phyloP scores from a whole-genome alignment of 1,140 invertebrate species.

The Drepana arcuata region DNA sequence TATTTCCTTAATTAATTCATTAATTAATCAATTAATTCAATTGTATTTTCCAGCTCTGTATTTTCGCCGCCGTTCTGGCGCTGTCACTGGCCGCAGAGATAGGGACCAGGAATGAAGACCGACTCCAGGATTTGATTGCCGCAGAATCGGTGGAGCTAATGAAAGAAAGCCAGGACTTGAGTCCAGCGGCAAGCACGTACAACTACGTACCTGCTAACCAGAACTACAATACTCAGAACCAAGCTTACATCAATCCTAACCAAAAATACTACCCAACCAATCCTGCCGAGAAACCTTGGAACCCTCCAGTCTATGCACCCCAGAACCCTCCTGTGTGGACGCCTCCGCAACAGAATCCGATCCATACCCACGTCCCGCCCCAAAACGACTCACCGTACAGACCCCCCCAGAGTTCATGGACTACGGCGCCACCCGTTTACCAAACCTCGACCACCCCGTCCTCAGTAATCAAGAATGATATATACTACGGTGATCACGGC shows the following conservation, averaged over 20 bases:
- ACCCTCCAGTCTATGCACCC: no score
- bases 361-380: constrained; percentile 10
- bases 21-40: constrained; percentile 4
- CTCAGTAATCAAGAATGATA: constrained; percentile 72
- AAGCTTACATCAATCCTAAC: no score
- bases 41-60: constrained; percentile 29
- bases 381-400: constrained; percentile 20
- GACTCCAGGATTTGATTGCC: constrained; percentile 24
- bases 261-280: no score
- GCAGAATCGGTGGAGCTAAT: constrained; percentile 22
- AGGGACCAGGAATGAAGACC: constrained; percentile 15
- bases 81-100: constrained; percentile 35
- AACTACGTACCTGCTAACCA: constrained; percentile 20
- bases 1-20: neutral
- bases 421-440: constrained; percentile 3
- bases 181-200: constrained; percentile 19
- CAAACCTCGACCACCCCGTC: constrained; percentile 47
- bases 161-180: constrained; percentile 17
- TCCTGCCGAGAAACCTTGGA: no score
- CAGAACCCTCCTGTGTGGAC: constrained; percentile 13
- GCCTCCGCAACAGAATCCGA: neutral
- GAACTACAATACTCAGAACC: no score
- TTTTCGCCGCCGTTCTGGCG: constrained; percentile 37
- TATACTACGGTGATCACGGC: constrained; percentile 67
- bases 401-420: constrained; percentile 4